These are phyloP conservation scores for Brachionus asplanchnoidis DNA, from an alignment of 1,140 invertebrate genomes.

Conservation along the genomic window DNA sequence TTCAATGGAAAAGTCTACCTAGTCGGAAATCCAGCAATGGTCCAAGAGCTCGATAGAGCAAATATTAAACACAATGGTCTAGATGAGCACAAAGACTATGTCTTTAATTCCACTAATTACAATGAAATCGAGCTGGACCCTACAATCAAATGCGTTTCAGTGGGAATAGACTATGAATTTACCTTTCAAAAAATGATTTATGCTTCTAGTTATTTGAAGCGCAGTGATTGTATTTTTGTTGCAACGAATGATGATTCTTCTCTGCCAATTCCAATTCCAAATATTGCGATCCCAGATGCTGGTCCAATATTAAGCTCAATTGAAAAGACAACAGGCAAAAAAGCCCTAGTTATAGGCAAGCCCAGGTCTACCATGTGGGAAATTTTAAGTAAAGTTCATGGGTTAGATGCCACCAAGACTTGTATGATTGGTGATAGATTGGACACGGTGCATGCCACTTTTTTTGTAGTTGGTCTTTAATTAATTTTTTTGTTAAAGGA, in stretches of 20 bases:
- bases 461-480: neutral
- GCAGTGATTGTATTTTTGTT: constrained; percentile 72
- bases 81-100: constrained; percentile 63
- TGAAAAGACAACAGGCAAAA: constrained; percentile 70
- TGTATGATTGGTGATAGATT: constrained; percentile 86
- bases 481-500: neutral
- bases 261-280: constrained; percentile 59
- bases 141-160: constrained; percentile 65
- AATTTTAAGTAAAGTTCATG: constrained; percentile 56
- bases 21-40: constrained; percentile 72
- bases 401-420: constrained; percentile 71
- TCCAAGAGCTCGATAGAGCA: constrained; percentile 69
- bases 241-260: constrained; percentile 84
- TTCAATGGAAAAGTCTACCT: constrained; percentile 81
- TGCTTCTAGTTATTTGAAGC: constrained; percentile 73
- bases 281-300: constrained; percentile 65
- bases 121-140: constrained; percentile 2
- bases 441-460: constrained; percentile 25
- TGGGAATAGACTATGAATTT: constrained; percentile 86
- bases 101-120: neutral
- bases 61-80: constrained; percentile 69
- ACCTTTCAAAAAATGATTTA: constrained; percentile 84
- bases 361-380: constrained; percentile 65
- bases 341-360: constrained; percentile 81
- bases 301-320: constrained; percentile 78